Percentiles rank a stretch among this genome's conserved stretches.
phyloP scores from a whole-genome alignment of 2,113 vertebrate genomes.

The Alethe castanea region DNA sequence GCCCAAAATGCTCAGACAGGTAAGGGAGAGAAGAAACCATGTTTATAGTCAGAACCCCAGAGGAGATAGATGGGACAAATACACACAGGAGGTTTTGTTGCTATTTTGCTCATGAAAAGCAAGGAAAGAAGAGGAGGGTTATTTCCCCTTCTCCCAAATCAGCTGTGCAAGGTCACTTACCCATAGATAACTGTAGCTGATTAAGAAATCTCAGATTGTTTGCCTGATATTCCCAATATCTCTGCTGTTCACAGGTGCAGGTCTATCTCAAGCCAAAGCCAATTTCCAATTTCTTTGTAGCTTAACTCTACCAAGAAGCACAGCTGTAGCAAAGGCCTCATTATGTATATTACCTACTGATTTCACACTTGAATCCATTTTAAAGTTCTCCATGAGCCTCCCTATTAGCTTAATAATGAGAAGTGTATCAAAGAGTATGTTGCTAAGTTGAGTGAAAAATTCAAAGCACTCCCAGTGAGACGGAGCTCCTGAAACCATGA shows the following conservation, averaged over 20 bases:
- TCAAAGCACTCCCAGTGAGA: conserved; percentile 15
- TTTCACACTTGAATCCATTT: conserved; percentile 57
- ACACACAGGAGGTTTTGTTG: fast-evolving
- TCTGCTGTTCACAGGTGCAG: neutral
- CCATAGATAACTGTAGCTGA: neutral
- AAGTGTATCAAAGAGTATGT: conserved; percentile 23
- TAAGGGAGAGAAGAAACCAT: neutral
- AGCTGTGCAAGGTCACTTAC: neutral
- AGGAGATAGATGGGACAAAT: neutral
- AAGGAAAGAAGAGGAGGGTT: fast-evolving
- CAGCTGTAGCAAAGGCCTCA: conserved; percentile 26
- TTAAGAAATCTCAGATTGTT: neutral
- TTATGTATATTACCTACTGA: conserved; percentile 48
- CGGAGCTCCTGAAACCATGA: neutral
- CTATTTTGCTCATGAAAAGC: neutral
- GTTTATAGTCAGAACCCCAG: neutral
- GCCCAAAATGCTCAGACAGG: neutral
- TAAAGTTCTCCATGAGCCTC: conserved; percentile 4
- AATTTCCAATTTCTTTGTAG: conserved; percentile 2
- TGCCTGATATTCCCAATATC: neutral
- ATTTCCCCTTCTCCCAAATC: neutral
- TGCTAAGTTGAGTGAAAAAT: conserved; percentile 47
- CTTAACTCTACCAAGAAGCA: neutral
- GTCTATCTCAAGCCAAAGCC: neutral
- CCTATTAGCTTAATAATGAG: conserved; percentile 53